A percentile compares a stretch with the other conserved stretches of the same genome.
These are phyloP conservation scores for Nemopilema nomurai DNA, from an alignment of 30 jellyfish, hydroid and myxozoan genomes.

Conservation along the genomic window DNA sequence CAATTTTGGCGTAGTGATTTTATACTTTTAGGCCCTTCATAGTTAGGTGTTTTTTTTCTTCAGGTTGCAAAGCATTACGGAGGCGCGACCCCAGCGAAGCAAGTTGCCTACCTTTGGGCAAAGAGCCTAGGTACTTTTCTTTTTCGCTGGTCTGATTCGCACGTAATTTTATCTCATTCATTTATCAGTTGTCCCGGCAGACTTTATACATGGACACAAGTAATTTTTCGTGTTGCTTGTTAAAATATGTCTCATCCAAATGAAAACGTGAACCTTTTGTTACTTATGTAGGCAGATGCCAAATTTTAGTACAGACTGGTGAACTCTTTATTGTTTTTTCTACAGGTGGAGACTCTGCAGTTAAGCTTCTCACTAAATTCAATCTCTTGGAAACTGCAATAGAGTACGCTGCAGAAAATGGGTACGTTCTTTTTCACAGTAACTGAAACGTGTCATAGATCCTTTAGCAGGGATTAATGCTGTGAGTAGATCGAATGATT, in stretches of 20 bases:
- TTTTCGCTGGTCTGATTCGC: not conserved
- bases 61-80: conserved; percentile 88
- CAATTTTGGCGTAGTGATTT: too few species aligned
- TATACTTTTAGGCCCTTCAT: too few species aligned
- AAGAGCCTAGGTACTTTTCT: conserved; percentile 64
- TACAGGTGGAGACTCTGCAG: conserved; percentile 91
- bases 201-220: too few species aligned
- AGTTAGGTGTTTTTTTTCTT: not conserved
- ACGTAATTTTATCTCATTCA: too few species aligned
- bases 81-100: conserved; percentile 73
- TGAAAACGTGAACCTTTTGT: not conserved
- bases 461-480: too few species aligned
- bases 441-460: too few species aligned
- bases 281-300: too few species aligned
- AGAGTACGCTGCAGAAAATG: conserved; percentile 86
- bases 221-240: too few species aligned
- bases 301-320: too few species aligned
- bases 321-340: not conserved
- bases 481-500: too few species aligned
- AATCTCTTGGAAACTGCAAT: conserved; percentile 73
- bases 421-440: conserved; percentile 33
- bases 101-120: conserved; percentile 92
- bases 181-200: not conserved
- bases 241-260: too few species aligned
- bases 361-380: conserved; percentile 66